Conservation (phyloP, 2,113 vertebrate genomes). For the Oxygymnocypris stewartii region DNA sequence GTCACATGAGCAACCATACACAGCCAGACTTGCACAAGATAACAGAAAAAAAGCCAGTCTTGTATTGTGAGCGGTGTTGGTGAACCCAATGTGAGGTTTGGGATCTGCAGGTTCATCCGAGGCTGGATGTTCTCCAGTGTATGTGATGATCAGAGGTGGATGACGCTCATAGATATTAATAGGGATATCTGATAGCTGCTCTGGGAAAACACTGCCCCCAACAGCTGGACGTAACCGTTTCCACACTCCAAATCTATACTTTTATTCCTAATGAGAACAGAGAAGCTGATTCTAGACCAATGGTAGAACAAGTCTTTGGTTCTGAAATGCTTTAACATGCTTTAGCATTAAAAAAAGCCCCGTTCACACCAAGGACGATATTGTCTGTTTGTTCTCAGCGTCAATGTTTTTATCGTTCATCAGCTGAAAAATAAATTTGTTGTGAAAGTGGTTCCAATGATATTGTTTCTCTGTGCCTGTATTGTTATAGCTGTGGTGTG, state of each 20-base stretch:
- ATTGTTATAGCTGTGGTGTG: no score
- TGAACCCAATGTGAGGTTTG: not conserved
- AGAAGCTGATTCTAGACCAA: not conserved
- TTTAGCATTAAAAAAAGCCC: no score
- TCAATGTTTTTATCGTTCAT: no score
- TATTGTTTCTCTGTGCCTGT: no score
- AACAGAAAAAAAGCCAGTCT: not conserved
- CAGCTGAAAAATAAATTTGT: no score
- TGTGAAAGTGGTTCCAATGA: no score
- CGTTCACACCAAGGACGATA: no score
- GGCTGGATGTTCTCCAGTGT: not conserved
- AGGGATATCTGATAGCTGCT: not conserved
- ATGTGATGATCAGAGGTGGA: not conserved
- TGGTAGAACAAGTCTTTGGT: not conserved
- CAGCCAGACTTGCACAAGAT: not conserved
- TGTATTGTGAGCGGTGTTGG: not conserved
- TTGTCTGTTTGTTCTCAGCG: no score
- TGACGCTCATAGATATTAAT: not conserved
- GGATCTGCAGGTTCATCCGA: not conserved
- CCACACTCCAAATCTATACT: not conserved
- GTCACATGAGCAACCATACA: conserved; percentile 39
- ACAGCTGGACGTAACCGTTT: not conserved
- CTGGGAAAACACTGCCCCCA: not conserved
- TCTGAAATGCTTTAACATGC: no score
- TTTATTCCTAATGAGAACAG: not conserved